Evolutionary conservation across 2,113 vertebrate genomes (phyloP).

Genomic region (Balaenoptera acutorostrata): DNA sequence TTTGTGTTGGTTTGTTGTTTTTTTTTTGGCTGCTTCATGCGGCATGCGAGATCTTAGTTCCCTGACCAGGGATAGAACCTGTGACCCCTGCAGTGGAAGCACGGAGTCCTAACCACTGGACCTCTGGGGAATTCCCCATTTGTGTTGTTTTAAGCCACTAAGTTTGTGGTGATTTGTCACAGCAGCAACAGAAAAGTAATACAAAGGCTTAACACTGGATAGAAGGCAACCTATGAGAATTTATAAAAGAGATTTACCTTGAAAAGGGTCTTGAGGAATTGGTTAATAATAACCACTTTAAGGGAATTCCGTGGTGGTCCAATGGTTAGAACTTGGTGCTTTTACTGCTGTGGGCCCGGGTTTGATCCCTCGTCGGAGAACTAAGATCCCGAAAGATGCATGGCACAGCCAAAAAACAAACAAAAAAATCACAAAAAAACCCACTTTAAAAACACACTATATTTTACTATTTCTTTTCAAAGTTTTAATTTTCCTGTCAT

Average conservation of each 20-base stretch:
- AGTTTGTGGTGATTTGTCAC: background rate
- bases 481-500: slow-evolving; percentile 62
- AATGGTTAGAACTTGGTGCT: background rate
- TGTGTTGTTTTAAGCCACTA: background rate
- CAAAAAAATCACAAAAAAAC: background rate
- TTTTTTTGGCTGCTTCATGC: no score
- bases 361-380: background rate
- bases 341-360: background rate
- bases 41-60: no score
- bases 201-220: background rate
- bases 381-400: background rate
- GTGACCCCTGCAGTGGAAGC: no score
- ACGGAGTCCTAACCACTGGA: no score
- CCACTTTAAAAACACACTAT: background rate
- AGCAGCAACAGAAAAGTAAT: background rate
- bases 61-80: no score
- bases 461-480: slow-evolving; percentile 16
- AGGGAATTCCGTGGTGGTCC: background rate
- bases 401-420: background rate
- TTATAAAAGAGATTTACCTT: background rate
- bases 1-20: background rate
- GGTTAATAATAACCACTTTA: background rate
- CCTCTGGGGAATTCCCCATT: background rate
- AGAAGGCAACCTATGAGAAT: background rate
- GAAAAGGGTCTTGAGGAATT: background rate